phyloP scores from a whole-genome alignment of 92 coral and sea anemone genomes.

The Desmophyllum pertusum region DNA sequence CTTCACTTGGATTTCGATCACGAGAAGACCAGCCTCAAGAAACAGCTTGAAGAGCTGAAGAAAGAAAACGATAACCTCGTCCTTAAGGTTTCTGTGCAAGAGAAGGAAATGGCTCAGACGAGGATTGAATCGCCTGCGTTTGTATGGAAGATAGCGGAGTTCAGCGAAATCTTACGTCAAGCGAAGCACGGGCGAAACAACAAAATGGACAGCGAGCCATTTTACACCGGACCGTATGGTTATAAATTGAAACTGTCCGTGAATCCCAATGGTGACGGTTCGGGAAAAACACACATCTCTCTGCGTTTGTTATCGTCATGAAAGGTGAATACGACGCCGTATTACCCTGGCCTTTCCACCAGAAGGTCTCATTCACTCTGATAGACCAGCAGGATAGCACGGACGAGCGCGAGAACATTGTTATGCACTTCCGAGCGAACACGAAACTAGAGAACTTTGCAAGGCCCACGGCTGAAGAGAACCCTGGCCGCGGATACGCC shows the following conservation, averaged over 20 bases:
- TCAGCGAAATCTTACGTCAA: constrained; percentile 36
- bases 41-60: constrained; percentile 38
- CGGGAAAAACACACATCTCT: constrained; percentile 45
- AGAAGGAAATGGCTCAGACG: constrained; percentile 17
- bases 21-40: constrained; percentile 24
- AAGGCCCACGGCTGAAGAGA: constrained; percentile 49
- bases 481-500: constrained; percentile 39
- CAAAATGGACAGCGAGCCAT: constrained; percentile 44
- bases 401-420: constrained; percentile 35
- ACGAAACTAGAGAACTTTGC: constrained; percentile 47
- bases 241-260: constrained; percentile 57
- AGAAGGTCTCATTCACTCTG: constrained; percentile 56
- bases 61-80: constrained; percentile 35
- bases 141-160: constrained; percentile 58
- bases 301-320: constrained; percentile 57
- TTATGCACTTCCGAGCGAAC: constrained; percentile 35
- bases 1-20: constrained; percentile 26
- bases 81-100: constrained; percentile 29
- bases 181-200: constrained; percentile 45
- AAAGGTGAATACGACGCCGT: constrained; percentile 70
- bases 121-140: constrained; percentile 22
- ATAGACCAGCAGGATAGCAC: constrained; percentile 58
- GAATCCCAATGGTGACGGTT: constrained; percentile 47
- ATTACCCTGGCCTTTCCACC: constrained; percentile 67
- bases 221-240: constrained; percentile 61